Base-by-base conservation (phyloP, 2,797 vertebrate genomes). In the Ptychadena robeensis region DNA sequence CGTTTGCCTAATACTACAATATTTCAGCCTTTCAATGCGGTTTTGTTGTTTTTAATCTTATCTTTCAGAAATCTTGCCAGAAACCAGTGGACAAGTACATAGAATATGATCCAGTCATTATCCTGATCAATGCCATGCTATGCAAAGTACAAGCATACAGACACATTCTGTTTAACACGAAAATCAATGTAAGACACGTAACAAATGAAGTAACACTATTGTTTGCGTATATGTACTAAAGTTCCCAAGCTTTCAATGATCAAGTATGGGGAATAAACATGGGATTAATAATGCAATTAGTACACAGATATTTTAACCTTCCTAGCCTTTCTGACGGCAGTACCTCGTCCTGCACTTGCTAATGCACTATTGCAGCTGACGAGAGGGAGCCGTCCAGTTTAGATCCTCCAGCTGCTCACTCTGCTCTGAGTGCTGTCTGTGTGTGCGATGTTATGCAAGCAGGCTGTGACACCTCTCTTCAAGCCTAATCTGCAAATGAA, bases 21-120 rank as follows among this genome's bases (percentile, higher is more conserved):
- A 18, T 0, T n/a, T n/a, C 28, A 28, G 40, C 15, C 10, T 44
- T 44, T 44, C 14, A 44, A 18, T 44, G 40, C 40, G 14, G 14
- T 44, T 34, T n/a, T 0, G 44, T 69, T 61, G 61, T 64, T 86
- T 87, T 38, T 78, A 88, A 87, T 89, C 22, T 2, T 89, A 65
- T 82, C 40, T 93, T 86, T 88, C 90, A 99, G 98, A 94, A 93
- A 83, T 96, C 95, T 12, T 99, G 98, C 87, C 94, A 96, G 86
- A 99, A 98, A 86, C 97, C 97, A 18, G 98, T 98, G 89, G 98
- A 99, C 90, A 99, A 98, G 88, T 99, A 99, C 63, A 97, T 99
- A 6, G 97, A 99, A 83, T 99, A 99, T 88, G 98, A 99, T 89
- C 96, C 96, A 22, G 98, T 98, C 63, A 97, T 99, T 83, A 97